Evolutionary conservation across 1,140 invertebrate genomes (phyloP).

Genomic region (Potamilus streckersoni): DNA sequence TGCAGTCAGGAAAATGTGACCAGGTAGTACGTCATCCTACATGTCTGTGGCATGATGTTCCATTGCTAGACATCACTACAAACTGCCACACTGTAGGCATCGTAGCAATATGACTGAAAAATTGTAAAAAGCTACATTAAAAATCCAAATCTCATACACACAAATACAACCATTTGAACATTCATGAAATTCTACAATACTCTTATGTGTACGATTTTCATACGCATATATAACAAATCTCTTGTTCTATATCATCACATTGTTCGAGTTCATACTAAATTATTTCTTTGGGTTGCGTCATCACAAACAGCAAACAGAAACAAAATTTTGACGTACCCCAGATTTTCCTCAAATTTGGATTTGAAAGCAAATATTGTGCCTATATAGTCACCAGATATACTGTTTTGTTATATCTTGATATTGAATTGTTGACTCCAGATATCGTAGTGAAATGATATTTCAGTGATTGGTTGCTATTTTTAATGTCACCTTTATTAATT

Average conservation of each 20-base stretch:
- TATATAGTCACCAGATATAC: constrained; percentile 28
- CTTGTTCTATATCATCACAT: constrained; percentile 59
- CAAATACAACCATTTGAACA: constrained; percentile 68
- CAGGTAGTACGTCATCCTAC: too few relatives aligned
- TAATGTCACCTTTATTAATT: too few relatives aligned
- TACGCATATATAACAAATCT: constrained; percentile 56
- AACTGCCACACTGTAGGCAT: too few relatives aligned
- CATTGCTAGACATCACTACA: too few relatives aligned
- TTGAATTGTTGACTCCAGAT: too few relatives aligned
- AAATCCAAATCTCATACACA: too few relatives aligned
- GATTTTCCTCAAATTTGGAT: constrained; percentile 31
- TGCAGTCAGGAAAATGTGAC: too few relatives aligned
- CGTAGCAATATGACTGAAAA: too few relatives aligned
- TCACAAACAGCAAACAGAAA: constrained; percentile 77
- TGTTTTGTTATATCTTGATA: neutral
- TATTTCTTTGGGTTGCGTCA: constrained; percentile 23
- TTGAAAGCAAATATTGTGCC: constrained; percentile 42
- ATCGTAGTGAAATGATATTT: too few relatives aligned
- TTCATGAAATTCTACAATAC: constrained; percentile 75
- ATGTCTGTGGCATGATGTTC: too few relatives aligned
- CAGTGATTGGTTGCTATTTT: too few relatives aligned
- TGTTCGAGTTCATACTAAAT: constrained; percentile 36
- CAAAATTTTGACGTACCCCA: constrained; percentile 59
- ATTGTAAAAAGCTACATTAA: too few relatives aligned
- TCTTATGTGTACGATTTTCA: constrained; percentile 73